phyloP scores from a whole-genome alignment of 2,113 vertebrate genomes.

The Petrocephalus zakoni region DNA sequence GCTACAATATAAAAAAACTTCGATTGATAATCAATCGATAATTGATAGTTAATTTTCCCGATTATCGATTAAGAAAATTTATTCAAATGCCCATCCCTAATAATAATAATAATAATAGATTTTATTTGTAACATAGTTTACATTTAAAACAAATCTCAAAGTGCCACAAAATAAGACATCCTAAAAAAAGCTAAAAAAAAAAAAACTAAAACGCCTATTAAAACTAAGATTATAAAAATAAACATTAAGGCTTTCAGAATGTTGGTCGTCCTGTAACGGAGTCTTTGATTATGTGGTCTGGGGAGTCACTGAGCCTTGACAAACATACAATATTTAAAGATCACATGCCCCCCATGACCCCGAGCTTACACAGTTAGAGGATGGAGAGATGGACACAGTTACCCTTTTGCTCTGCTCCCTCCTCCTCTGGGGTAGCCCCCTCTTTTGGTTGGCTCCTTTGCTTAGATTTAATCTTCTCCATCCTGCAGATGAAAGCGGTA shows the following conservation, averaged over 20 bases:
- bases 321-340: background rate
- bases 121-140: too few relatives aligned
- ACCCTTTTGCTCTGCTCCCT: constrained; percentile 39
- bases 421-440: constrained; percentile 13
- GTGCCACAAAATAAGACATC: too few relatives aligned
- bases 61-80: too few relatives aligned
- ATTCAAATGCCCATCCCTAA: too few relatives aligned
- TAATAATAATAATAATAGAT: background rate
- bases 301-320: background rate
- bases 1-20: too few relatives aligned
- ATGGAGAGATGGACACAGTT: constrained; percentile 11
- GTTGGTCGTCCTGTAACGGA: background rate
- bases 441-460: constrained; percentile 45
- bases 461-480: constrained; percentile 67
- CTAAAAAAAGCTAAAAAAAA: too few relatives aligned
- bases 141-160: too few relatives aligned
- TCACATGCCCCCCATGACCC: background rate
- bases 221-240: too few relatives aligned
- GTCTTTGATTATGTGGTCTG: background rate
- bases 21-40: too few relatives aligned
- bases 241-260: background rate
- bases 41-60: too few relatives aligned
- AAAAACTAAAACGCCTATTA: too few relatives aligned
- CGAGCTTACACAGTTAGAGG: background rate
- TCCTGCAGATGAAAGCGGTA: constrained; percentile 46